Base-by-base conservation (phyloP, 2,888 invertebrate genomes). In the Heliconius charithonia region DNA sequence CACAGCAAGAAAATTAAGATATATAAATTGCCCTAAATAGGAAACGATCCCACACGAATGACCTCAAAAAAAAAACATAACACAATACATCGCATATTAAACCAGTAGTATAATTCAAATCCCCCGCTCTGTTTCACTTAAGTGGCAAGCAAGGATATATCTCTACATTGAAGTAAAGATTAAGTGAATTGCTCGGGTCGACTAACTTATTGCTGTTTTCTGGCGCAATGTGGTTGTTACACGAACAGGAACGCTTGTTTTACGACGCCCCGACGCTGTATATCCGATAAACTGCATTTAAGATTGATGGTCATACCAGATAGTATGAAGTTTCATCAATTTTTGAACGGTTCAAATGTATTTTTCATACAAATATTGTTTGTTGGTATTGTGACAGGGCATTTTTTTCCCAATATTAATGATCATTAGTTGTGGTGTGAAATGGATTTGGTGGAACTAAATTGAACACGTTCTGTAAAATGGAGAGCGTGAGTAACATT, bases 121-220 rank as follows among this genome's bases (percentile, higher is more conserved):
- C 71, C 56, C 73, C 29, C 74, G 76, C 77, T 81, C 81, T 75
- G 77, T 79, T 81, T 79, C 80, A 77, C 79, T 79, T 81, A 77
- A 79, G 71, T 51, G 74, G 75, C 75, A 79, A 81, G 77, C 74
- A 78, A 80, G 77, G 65, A 79, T 75, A 76, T 79, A 81, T 79
- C 29, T 72, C 69, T 66, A 74, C 80, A 77, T 76, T 79, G 79
- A 78, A 78, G 77, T 71, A 80, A 79, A 82, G 81, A 81, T 81
- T 82, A 80, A 80, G 82, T 79, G 80, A 80, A 82, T 79, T 76
- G 82, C 79, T 79, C 62, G 76, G 81, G 80, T 79, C 79, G 75
- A 59, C 76, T 81, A 80, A 81, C 80, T 82, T 82, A 81, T 83
- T 78, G 76, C 79, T 82, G 79, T 82, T 82, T 81, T 80, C 80